Base-by-base conservation (phyloP, 2,888 invertebrate species). In the Apamea sordens region DNA sequence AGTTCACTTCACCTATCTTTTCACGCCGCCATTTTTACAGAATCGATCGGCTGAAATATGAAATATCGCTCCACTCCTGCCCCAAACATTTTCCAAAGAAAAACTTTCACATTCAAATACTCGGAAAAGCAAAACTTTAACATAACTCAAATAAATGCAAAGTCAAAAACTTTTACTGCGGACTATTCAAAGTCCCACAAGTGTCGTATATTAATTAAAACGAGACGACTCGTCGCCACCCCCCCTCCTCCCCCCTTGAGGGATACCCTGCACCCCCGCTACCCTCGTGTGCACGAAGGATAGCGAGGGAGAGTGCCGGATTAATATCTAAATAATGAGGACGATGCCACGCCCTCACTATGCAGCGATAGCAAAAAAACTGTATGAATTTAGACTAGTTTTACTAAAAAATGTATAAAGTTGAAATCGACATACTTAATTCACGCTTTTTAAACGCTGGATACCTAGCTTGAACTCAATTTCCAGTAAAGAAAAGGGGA, bases 311-410 rank as follows among this genome's bases (percentile, higher is more conserved):
- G 94, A 93, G 95, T 93, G 94, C 92, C 87, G 94, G 96, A 96
- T 96, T 96, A 96, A 96, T 96, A 96, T 96, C 96, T 95, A 96
- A 96, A 96, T 96, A 96, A 96, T 96, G 96, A 96, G 95, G 91
- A 93, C 88, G 91, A 92, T 91, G 95, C 95, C 94, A 94, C 95
- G 95, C 96, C 95, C 94, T 92, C 90, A 86, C 89, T 80, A 65
- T 74, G 67, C 90, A 96, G 91, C 82, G 95, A 87, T 89, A 87
- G 94, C 93, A 95, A 88, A 92, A 78, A 84, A 90, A 85, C 32
- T 13, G 5, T 18, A 44, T 44, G 15, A 59, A 36, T 28, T 4
- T 10, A 13, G 24, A n/a, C 11, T 44, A 11, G 32, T 59, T 78
- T 77, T 2, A n/a, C 10, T 24, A 2, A 18, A 56, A 71, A 56